These are phyloP conservation scores for Neolamprologus toae DNA, from an alignment of 2,113 vertebrate species.

Conservation along the genomic window DNA sequence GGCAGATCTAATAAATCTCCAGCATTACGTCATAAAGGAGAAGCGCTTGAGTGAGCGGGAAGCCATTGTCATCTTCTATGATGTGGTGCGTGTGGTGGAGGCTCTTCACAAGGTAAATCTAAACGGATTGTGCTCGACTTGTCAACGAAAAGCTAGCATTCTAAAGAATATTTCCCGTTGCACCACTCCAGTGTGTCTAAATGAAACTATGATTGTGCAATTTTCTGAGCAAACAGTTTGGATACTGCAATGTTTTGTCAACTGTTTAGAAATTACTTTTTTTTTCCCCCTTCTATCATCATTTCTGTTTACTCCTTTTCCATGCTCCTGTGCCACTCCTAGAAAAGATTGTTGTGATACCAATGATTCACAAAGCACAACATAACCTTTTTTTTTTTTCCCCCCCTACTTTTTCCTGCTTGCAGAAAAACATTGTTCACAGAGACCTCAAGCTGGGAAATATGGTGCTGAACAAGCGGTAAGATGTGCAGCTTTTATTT, in stretches of 20 bases:
- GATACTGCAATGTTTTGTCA: neutral
- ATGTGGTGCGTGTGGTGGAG: conserved; percentile 96
- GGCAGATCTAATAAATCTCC: conserved; percentile 95
- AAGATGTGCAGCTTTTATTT: conserved; percentile 27
- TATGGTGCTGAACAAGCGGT: conserved; percentile 99
- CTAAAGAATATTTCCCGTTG: neutral
- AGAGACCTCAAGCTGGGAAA: conserved; percentile 99
- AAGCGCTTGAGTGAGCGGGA: conserved; percentile 93
- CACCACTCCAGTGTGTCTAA: neutral
- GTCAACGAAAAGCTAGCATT: neutral
- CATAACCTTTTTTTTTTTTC: neutral
- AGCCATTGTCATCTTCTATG: conserved; percentile 96
- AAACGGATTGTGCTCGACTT: neutral
- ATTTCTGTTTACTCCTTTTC: conserved; percentile 35
- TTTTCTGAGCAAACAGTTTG: neutral
- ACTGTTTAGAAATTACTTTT: neutral
- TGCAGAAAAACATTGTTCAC: conserved; percentile 98
- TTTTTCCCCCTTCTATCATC: neutral
- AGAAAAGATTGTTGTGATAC: conserved; percentile 29
- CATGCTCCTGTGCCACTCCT: conserved; percentile 24
- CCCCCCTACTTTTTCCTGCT: neutral
- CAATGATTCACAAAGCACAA: conserved; percentile 7
- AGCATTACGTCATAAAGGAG: conserved; percentile 99
- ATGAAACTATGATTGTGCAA: neutral
- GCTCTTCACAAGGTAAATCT: conserved; percentile 89